phyloP scores from a whole-genome alignment of 2,113 vertebrate species.

The mouse (Mus musculus) region GRCm39 chrX:58188501-58189000 shows the following conservation, averaged over 20 bases:
- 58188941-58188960: too few species aligned
- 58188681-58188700: not conserved
- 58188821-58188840: not conserved
- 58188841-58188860: too few species aligned
- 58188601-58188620: conserved; percentile 44
- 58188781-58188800: not conserved
- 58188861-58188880: too few species aligned
- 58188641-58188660: not conserved
- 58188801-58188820: not conserved
- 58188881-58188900: too few species aligned
- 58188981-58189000: too few species aligned
- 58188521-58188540: too few species aligned
- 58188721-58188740: not conserved
- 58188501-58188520: too few species aligned
- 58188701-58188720: not conserved
- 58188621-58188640: conserved; percentile 33
- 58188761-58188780: not conserved
- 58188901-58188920: too few species aligned
- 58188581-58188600: not conserved
- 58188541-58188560: too few species aligned
- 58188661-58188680: not conserved
- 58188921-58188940: too few species aligned
- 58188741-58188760: not conserved
- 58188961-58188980: too few species aligned
- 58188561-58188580: too few species aligned